Evolutionary conservation across 2,113 vertebrate species (phyloP).

Genomic region (Chascanopsetta lugubris): DNA sequence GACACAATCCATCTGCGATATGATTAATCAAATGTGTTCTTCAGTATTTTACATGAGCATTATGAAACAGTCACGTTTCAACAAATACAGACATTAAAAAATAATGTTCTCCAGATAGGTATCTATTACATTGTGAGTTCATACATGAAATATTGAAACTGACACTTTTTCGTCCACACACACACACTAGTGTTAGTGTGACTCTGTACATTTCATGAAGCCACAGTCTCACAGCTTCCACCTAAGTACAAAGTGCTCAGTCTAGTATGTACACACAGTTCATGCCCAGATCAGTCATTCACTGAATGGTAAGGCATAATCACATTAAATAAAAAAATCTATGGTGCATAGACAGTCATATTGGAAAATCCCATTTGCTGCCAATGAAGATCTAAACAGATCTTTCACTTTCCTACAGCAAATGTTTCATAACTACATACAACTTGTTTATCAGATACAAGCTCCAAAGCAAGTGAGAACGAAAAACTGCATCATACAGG

Average conservation of each 20-base stretch:
- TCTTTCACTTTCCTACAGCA: constrained; percentile 33
- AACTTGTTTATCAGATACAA: constrained; percentile 54
- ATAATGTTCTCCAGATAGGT: constrained; percentile 28
- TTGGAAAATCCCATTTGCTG: constrained; percentile 59
- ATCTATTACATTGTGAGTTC: constrained; percentile 49
- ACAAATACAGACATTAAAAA: constrained; percentile 49
- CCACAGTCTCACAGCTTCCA: constrained; percentile 28
- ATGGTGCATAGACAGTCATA: constrained; percentile 75
- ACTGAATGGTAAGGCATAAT: constrained; percentile 71
- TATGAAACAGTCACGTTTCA: constrained; percentile 43
- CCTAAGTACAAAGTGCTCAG: constrained; percentile 45
- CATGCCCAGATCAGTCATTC: constrained; percentile 64
- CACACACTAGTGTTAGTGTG: constrained; percentile 36
- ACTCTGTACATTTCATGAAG: constrained; percentile 26
- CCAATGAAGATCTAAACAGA: constrained; percentile 32
- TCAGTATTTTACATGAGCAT: constrained; percentile 48
- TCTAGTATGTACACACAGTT: constrained; percentile 58
- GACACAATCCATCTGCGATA: neutral
- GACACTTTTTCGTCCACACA: constrained; percentile 28
- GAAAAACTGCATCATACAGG: constrained; percentile 55
- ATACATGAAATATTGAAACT: constrained; percentile 33
- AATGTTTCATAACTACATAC: constrained; percentile 40
- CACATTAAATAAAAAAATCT: constrained; percentile 51
- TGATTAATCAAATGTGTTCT: constrained; percentile 37
- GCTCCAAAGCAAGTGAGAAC: constrained; percentile 47